A percentile compares a stretch with the other conserved stretches of the same genome.
phyloP scores from a whole-genome alignment of 2,888 invertebrate genomes.

The Plagiodera versicolora region DNA sequence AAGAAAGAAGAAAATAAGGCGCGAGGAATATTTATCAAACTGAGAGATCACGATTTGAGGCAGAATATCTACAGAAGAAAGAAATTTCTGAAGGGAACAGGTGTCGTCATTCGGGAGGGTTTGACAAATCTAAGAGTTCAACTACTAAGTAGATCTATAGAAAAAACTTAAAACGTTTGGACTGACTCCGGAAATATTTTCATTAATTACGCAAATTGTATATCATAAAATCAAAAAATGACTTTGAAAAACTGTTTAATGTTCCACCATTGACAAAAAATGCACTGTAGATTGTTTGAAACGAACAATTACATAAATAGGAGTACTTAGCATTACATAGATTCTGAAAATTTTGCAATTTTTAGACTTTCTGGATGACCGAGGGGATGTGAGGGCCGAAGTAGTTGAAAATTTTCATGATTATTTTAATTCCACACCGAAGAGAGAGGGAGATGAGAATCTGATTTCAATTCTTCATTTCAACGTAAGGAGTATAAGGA shows the following conservation, averaged over 20 bases:
- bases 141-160: not conserved
- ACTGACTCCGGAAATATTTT: not conserved
- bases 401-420: constrained; percentile 8
- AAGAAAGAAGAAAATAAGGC: too few species aligned
- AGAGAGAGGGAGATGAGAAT: too few species aligned
- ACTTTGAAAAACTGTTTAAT: constrained; percentile 9
- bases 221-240: too few species aligned
- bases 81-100: too few species aligned
- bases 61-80: too few species aligned
- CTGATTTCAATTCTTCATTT: not conserved
- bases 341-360: constrained; percentile 5
- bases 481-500: too few species aligned
- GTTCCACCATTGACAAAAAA: constrained; percentile 3
- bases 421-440: too few species aligned
- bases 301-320: not conserved
- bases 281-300: not conserved
- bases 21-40: too few species aligned
- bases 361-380: constrained; percentile 5
- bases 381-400: not conserved
- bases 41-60: too few species aligned
- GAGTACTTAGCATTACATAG: constrained; percentile 6
- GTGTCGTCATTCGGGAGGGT: not conserved
- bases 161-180: not conserved
- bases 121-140: constrained; percentile 4
- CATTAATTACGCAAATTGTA: constrained; percentile 1